Evolutionary conservation across 2,888 invertebrate genomes (phyloP), one percentile per base, ranked within the genome.

Genomic region (Tromatobia lineatoria): DNA sequence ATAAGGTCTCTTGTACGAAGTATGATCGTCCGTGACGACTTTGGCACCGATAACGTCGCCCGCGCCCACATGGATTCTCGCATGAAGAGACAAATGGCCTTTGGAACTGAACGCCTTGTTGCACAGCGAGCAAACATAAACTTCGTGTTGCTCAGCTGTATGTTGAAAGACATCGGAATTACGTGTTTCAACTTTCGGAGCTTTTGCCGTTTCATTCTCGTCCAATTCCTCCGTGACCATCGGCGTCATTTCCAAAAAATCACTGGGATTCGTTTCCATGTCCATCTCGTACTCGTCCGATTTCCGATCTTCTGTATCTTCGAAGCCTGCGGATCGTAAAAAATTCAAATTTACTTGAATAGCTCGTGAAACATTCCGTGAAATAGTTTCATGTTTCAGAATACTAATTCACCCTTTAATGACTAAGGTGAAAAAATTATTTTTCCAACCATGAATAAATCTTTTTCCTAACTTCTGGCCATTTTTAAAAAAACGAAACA

Each of bases 81-180:
- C 93, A 75, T 94, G 94, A 29, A 94, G 88, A 23, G 94, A 94
- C 66, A 94, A 87, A 77, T 94, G 94, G 34, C 94, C 94, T 86
- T 94, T 94, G 18, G 94, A 94, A 86, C 94, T 94, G 85, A 94
- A 94, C 6, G 94, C 94, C 85, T 94, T 94, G 87, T 91, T 92
- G 84, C 94, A 94, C 29, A 94, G 90, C 23, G 94, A 93, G 80
- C 94, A 94, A 11, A 94, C 94, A 74, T 94, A 94, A 18, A 94
- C 93, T 83, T 93, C 94, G 83, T 93, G 93, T 77, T 93, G 93
- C 74, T 94, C 93, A n/a, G 90, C 88, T 8, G 89, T 88, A 52
- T 88, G 91, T 84, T 90, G 88, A 61, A 90, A 89, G 10, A 87
- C 71, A 4, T 78, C 74, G 1, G 86, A 45, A 11, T 67, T 75